Base-by-base conservation (phyloP, 2,888 invertebrate species). In the Alentia gelatinosa region DNA sequence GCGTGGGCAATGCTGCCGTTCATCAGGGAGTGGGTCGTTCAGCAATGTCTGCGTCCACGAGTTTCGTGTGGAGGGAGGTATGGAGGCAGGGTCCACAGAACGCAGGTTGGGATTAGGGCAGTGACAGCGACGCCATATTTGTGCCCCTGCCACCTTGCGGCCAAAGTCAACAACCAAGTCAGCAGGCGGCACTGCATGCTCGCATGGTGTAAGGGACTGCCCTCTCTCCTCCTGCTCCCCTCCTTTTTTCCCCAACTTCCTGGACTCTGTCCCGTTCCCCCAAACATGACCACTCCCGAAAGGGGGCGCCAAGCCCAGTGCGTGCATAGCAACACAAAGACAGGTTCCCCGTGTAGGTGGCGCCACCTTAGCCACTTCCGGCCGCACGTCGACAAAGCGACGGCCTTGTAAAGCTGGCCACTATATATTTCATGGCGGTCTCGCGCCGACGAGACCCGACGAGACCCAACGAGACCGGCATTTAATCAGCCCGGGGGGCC, bases 371-470 rank as follows among this genome's bases (percentile, higher is more conserved):
- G 47, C 42, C 50, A 86, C 50, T 47, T 86, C 47, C 86, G 42
- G 47, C 30, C 79, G 47, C 1, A 7, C 47, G 30, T 26, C 50
- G 86, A 47, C 47, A 30, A 47, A 86, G 83, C 39, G 26, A 33
- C 35, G 19, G 74, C 33, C 30, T 12, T 74, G 74, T 74, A 19
- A 56, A 56, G 56, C 56, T 56, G 56, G 56, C 19, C 56, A 56
- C 56, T 56, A 39, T 83, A 83, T 83, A 83, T 83, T 39, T 83
- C 83, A 83, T 83, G 39, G 26, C 42, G 83, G 39, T 83, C 74
- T 74, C 74, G 74, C 33, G 33, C 33, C 30, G 74, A 74, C 74
- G 74, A 74, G 74, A 74, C 74, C 74, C 26, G 30, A 83, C 83
- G 42, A 40, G 83, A 19, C 39, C n/a, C 83, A 26, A 83, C 40